Conservation (phyloP, 64 coral and sea anemone genomes). For the Montipora foliosa region DNA sequence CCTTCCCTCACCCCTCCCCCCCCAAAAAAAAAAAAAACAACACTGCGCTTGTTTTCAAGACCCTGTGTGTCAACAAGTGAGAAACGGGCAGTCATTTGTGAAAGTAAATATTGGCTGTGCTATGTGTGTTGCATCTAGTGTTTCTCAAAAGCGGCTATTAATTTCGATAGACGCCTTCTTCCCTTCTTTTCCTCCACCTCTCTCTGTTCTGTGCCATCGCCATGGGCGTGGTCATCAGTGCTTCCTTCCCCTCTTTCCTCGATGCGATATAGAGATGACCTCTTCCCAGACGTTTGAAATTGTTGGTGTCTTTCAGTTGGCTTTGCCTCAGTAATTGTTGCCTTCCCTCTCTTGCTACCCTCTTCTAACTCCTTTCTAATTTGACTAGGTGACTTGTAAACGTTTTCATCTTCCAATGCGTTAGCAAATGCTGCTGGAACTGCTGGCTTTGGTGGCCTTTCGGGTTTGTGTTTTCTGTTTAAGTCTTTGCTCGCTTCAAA, state of each 20-base stretch:
- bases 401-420: background rate
- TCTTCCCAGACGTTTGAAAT: background rate
- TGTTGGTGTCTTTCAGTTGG: background rate
- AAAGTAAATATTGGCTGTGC: background rate
- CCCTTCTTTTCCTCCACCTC: constrained; percentile 46
- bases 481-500: background rate
- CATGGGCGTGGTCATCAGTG: background rate
- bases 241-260: background rate
- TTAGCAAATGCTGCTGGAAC: background rate
- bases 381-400: constrained; percentile 33
- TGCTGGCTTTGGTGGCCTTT: background rate
- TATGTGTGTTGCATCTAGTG: constrained; percentile 55
- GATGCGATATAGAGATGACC: background rate
- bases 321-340: background rate
- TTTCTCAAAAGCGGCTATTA: constrained; percentile 92
- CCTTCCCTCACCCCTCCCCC: too few species aligned
- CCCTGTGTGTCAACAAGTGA: too few species aligned
- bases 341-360: background rate
- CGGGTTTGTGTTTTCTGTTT: background rate
- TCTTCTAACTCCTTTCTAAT: constrained; percentile 52
- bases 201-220: background rate
- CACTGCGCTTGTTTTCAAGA: too few species aligned
- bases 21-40: too few species aligned
- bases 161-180: constrained; percentile 69
- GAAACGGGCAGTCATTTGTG: background rate